Evolutionary conservation across 2,113 vertebrate genomes (phyloP).

Genomic region (Muscicapa adusta): DNA sequence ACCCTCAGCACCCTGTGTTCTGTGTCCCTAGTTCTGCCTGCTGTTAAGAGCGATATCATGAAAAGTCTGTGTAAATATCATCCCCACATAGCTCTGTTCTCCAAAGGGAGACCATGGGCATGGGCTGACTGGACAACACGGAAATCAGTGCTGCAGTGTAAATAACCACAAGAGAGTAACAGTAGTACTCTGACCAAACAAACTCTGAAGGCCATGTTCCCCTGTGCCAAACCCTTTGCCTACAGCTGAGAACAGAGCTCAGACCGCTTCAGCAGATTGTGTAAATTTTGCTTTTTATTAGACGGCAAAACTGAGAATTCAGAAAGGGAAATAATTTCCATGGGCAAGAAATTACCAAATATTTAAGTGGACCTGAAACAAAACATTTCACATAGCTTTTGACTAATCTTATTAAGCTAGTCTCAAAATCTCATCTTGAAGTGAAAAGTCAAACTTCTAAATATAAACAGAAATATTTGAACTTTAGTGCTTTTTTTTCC

Average conservation of each 20-base stretch:
- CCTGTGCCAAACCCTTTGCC: not conserved
- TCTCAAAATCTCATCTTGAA: not conserved
- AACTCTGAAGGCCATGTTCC: not conserved
- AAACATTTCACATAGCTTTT: not conserved
- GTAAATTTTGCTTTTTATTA: not conserved
- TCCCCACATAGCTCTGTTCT: not conserved
- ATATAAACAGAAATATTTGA: not conserved
- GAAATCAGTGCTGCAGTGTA: not conserved
- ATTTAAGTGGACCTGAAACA: not conserved
- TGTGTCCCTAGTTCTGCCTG: not conserved
- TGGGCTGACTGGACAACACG: not conserved
- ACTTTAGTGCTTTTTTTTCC: not conserved
- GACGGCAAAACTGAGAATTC: not conserved
- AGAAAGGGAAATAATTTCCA: not conserved
- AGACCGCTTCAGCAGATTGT: not conserved
- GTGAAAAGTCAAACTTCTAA: not conserved
- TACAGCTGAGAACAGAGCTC: not conserved
- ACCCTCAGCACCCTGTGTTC: not conserved
- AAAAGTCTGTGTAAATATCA: not conserved
- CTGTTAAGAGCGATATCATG: not conserved
- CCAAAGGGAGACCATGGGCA: not conserved
- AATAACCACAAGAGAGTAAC: not conserved
- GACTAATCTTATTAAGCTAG: not conserved
- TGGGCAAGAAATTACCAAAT: not conserved
- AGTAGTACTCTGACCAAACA: rapidly evolving